A percentile compares a stretch with the other conserved stretches of the same genome.
phyloP scores from a whole-genome alignment of 2,888 invertebrate species.

The Pachymerium ferrugineum region DNA sequence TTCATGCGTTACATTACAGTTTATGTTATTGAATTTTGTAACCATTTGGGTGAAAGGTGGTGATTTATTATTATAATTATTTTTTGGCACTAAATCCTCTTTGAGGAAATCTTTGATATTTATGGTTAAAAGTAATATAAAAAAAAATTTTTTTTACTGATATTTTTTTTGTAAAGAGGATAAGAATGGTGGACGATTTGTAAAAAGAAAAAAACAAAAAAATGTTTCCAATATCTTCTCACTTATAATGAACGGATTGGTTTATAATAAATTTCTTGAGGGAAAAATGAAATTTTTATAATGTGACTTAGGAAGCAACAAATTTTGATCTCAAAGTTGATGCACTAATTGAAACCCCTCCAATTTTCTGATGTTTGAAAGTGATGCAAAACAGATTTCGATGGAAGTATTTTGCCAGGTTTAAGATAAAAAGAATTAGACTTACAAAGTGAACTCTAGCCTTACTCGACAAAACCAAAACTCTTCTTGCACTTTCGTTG shows the following conservation, averaged over 20 bases:
- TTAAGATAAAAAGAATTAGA: background rate
- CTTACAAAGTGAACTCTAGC: slow-evolving; percentile 17
- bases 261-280: slow-evolving; percentile 8
- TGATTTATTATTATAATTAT: slow-evolving; percentile 6
- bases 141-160: slow-evolving; percentile 15
- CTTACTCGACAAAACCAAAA: background rate
- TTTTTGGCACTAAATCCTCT: slow-evolving; percentile 14
- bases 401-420: background rate
- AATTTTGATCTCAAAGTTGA: slow-evolving; percentile 23
- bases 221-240: slow-evolving; percentile 1
- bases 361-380: background rate
- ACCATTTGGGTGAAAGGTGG: slow-evolving; percentile 23
- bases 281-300: background rate
- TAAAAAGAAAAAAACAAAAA: background rate
- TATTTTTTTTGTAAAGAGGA: slow-evolving; percentile 17
- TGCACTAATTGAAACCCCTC: slow-evolving; percentile 1
- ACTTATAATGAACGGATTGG: too few species aligned
- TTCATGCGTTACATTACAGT: slow-evolving; percentile 14
- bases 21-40: slow-evolving; percentile 19
- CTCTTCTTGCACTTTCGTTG: background rate
- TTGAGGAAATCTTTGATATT: slow-evolving; percentile 17
- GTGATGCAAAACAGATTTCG: background rate
- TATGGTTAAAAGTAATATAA: slow-evolving; percentile 27
- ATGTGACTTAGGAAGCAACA: slow-evolving; percentile 20
- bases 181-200: slow-evolving; percentile 14